Base-by-base conservation (phyloP, 1,140 invertebrate genomes). In the Drosophila funebris region DNA sequence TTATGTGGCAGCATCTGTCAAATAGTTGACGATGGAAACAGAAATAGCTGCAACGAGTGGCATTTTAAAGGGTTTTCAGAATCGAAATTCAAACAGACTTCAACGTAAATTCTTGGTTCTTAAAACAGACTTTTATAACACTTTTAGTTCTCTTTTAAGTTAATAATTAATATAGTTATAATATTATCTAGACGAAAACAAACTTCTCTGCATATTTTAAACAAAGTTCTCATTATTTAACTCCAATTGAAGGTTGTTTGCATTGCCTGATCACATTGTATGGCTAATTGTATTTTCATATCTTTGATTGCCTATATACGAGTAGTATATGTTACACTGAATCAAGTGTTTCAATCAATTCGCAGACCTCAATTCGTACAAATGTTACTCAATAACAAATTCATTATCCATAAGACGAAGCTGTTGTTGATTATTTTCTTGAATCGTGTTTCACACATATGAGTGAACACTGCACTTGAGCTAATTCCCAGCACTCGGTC, bases 371-470 rank as follows among this genome's bases (percentile, higher is more conserved):
- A 72, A 82, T 82, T 50, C 52, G 33, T 13, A 33, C 36, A 57
- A 61, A 43, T 39, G 73, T 44, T 64, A 24, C 52, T 68, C 74
- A 87, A 85, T 82, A 78, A 56, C 82, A 81, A 73, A 78, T 82
- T 75, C 60, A 85, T 85, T 85, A 82, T 33, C 56, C 64, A 29
- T 46, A 72, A 73, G 56, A 36, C 27, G 37, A 33, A 57, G 58
- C 67, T 62, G 44, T 18, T 5, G 58, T 62, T 63, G 74, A 78
- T 72, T 82, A 62, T 68, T 61, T 66, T 78, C 60, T 70, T 41
- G 36, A 73, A 82, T 74, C 68, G 66, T 60, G 39, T 57, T 67
- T 80, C 80, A 80, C 81, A 84, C 77, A 71, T 62, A 69, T 37
- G 31, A 53, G 11, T 53, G 50, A 62, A 46, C 33, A 16, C 50